Evolutionary conservation across 2,113 vertebrate species (phyloP), one percentile per base, ranked within the genome.

Genomic region (Sinocyclocheilus rhinocerous): DNA sequence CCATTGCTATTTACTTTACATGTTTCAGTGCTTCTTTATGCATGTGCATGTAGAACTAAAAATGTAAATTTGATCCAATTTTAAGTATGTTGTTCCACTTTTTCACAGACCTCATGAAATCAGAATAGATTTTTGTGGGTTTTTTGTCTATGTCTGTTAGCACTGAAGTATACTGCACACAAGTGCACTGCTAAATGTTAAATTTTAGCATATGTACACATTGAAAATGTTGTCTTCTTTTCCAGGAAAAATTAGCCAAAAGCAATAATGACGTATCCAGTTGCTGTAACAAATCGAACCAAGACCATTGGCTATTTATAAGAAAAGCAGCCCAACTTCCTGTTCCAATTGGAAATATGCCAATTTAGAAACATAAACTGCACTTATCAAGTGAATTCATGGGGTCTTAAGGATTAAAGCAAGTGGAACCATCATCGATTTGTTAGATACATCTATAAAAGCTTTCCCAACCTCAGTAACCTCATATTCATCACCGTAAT

Each of bases 21-120:
- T 80, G 33, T 13, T 16, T 42, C 22, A 63, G 7, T 0, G 55
- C 33, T 80, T 61, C 22, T 61, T 24, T 33, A 57, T 57, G 52
- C 52, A 78, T 61, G 77, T 79, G 12, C 77, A 61, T 61, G 42
- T 75, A 24, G 12, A n/a, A 75, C 22, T 48, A 24, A 45, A 67
- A 42, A 45, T 73, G 7, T 24, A 18, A 63, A 45, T 63, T 3
- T 42, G 5, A 22, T 33, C 16, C 16, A 9, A 15, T 76, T 75
- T 39, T 2, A 72, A 73, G 20, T 73, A 70, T 3, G 16, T 36
- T 70, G 33, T 70, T 70, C 18, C 67, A 16, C 18, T 22, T 39
- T 72, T 72, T 72, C 33, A 55, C 15, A 76, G 73, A 50, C n/a
- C 24, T 50, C 42, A 26, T 76, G 22, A 76, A 26, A 76, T 76